phyloP scores from a whole-genome alignment of 2,113 vertebrate species.

The Meleagris gallopavo region DNA sequence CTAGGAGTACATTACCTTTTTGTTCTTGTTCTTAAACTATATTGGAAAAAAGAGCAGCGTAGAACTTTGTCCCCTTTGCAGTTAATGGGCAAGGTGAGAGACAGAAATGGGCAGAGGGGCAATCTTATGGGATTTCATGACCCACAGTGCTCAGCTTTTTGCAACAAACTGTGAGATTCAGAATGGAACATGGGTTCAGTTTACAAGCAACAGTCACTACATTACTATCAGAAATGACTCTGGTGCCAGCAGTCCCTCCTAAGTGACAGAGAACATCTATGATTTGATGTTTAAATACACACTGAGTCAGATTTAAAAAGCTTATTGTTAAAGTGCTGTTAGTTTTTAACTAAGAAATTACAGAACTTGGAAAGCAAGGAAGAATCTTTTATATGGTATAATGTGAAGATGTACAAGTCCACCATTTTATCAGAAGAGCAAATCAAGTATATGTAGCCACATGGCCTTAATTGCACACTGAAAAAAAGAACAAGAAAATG shows the following conservation, averaged over 20 bases:
- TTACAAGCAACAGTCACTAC: rapidly evolving
- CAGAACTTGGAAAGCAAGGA: background rate
- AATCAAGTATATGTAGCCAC: background rate
- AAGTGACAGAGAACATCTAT: background rate
- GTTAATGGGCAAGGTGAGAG: background rate
- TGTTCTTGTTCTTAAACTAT: background rate
- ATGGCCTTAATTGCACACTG: background rate
- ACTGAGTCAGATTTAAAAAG: background rate
- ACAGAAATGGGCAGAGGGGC: background rate
- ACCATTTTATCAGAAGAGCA: background rate
- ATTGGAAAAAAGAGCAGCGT: background rate
- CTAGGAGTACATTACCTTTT: background rate
- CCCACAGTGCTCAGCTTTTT: background rate
- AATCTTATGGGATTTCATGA: background rate
- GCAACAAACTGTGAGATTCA: background rate
- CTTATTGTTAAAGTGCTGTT: background rate
- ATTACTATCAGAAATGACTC: background rate
- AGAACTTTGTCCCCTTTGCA: background rate
- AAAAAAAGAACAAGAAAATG: background rate
- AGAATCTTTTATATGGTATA: background rate
- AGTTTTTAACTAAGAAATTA: background rate
- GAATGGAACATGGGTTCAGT: background rate
- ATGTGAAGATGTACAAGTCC: background rate
- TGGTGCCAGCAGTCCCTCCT: rapidly evolving
- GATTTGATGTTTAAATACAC: background rate